Percentiles rank a stretch among this genome's conserved stretches.
These are phyloP conservation scores for Gyps fulvus DNA, from an alignment of 2,113 vertebrate species.

Conservation along the genomic window DNA sequence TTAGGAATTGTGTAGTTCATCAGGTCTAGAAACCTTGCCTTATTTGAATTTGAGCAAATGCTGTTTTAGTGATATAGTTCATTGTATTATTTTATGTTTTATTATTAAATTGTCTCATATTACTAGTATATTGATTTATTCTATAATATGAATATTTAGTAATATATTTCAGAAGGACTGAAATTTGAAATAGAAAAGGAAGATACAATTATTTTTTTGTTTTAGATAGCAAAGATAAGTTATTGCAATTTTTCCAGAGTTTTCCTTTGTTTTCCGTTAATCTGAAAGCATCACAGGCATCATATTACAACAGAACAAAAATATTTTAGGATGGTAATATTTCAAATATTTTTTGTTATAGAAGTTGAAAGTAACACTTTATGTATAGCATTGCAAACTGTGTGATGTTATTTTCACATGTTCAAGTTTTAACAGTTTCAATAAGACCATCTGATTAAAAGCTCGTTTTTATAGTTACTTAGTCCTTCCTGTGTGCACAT, in stretches of 20 bases:
- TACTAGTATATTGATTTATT: neutral
- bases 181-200: neutral
- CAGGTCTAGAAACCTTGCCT: neutral
- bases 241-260: neutral
- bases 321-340: neutral
- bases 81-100: neutral
- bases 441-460: rapidly evolving
- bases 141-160: neutral
- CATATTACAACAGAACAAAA: neutral
- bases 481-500: rapidly evolving
- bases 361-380: neutral
- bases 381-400: neutral
- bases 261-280: neutral
- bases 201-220: neutral
- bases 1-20: neutral
- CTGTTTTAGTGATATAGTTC: neutral
- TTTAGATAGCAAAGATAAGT: neutral
- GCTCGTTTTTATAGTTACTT: rapidly evolving
- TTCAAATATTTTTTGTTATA: neutral
- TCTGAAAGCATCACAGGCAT: neutral
- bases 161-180: neutral
- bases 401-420: neutral
- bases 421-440: too few relatives aligned
- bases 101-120: neutral
- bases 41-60: neutral